These are phyloP conservation scores for Eutrigla gurnardus DNA, from an alignment of 2,797 vertebrate species.

Conservation along the genomic window DNA sequence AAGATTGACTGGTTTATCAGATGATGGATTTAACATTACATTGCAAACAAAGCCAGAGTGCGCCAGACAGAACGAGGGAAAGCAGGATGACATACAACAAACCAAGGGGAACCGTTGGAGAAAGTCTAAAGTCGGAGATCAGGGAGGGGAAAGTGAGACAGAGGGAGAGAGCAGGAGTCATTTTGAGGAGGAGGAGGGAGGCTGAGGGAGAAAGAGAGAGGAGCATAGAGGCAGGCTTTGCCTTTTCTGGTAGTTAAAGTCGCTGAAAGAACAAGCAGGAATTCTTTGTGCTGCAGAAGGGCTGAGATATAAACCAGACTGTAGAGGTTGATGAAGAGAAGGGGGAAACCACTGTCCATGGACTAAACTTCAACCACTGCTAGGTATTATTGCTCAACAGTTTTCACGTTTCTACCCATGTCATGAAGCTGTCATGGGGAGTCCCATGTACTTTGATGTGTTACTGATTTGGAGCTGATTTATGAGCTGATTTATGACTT, in stretches of 20 bases:
- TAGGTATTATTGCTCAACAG: constrained; percentile 69
- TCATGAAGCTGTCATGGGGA: constrained; percentile 40
- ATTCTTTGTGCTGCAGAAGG: constrained; percentile 84
- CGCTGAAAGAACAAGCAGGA: constrained; percentile 86
- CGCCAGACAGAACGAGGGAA: constrained; percentile 11
- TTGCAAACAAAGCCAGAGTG: not conserved
- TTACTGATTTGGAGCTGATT: not conserved
- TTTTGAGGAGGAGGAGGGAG: constrained; percentile 50
- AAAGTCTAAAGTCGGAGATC: constrained; percentile 38
- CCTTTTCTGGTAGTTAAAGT: constrained; percentile 95
- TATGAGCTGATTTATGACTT: not conserved
- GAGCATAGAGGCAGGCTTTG: constrained; percentile 85
- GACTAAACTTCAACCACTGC: constrained; percentile 77
- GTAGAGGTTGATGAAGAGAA: constrained; percentile 77
- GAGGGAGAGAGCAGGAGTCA: constrained; percentile 38
- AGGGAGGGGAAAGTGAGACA: constrained; percentile 45
- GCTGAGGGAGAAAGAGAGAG: constrained; percentile 38
- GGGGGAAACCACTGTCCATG: constrained; percentile 81
- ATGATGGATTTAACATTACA: not conserved
- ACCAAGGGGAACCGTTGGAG: constrained; percentile 1
- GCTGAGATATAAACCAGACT: constrained; percentile 86
- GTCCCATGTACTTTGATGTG: constrained; percentile 31
- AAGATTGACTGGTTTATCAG: not conserved
- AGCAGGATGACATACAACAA: constrained; percentile 15
- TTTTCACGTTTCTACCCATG: constrained; percentile 36